Base-by-base conservation (phyloP, 2,888 invertebrate genomes). In the Habrosyne pyritoides region DNA sequence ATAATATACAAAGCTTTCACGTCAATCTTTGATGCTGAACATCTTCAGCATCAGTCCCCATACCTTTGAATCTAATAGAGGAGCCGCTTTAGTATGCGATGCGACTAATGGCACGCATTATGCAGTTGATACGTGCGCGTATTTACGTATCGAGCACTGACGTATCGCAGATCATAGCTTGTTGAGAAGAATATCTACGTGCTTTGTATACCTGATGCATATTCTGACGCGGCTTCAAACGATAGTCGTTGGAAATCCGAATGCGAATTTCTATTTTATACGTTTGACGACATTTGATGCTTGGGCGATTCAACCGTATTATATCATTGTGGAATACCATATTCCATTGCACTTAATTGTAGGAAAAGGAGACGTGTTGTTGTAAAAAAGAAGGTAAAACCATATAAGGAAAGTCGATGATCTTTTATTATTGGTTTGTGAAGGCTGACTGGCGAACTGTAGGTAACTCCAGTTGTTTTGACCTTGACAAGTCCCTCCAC, bases 41-140 rank as follows among this genome's bases (percentile, higher is more conserved):
- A 30, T 30, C 30, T n/a, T 33, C n/a, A n/a, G n/a, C n/a, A n/a
- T 33, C 33, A 33, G 33, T 33, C n/a, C 33, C 33, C 8, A n/a
- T n/a, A 33, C 33, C 33, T 33, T 8, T 42, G 42, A 18, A 5
- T 42, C 42, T 18, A 18, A 42, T 42, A 42, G 18, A 18, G 42
- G 14, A 42, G 42, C 14, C 33, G 18, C 14, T 42, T 18, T 18
- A 42, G 14, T 8, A 42, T 42, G 18, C 42, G 18, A 42, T 42
- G 42, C 18, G 42, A 42, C 42, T 42, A 42, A 42, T 42, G 42
- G 42, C 18, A 42, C 42, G 42, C 18, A 42, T 42, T 18, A 42
- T 42, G 42, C 18, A 42, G 8, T 42, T 18, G 42, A 42, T 42
- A 42, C 42, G 42, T 42, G 42, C 42, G 42, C 42, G 42, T 42